Percentiles rank a stretch among this genome's conserved stretches.
phyloP scores from a whole-genome alignment of 2,797 vertebrate species.

The Miichthys miiuy region DNA sequence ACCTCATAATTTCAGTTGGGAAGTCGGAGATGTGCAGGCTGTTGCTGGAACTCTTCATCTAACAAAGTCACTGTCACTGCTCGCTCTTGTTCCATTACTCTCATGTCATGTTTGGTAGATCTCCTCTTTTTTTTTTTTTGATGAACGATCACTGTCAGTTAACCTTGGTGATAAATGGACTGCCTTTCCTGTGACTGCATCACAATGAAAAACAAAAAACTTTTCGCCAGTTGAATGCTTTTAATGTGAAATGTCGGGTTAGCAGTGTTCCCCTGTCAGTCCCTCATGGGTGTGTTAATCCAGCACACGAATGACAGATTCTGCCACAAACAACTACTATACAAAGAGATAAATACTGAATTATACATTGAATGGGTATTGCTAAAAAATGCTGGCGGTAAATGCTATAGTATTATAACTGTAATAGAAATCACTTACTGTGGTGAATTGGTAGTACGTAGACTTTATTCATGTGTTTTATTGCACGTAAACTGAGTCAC shows the following conservation, averaged over 20 bases:
- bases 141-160: too few species aligned
- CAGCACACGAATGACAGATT: not conserved
- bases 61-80: not conserved
- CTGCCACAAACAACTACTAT: not conserved
- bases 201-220: too few species aligned
- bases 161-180: not conserved
- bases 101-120: too few species aligned
- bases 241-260: not conserved
- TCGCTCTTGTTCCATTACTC: not conserved
- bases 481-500: too few species aligned
- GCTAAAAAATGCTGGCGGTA: not conserved
- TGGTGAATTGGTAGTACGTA: not conserved
- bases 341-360: not conserved
- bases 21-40: not conserved
- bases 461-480: too few species aligned
- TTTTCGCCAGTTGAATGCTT: not conserved
- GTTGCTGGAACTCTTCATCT: not conserved
- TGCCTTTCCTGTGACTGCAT: too few species aligned
- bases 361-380: not conserved
- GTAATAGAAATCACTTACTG: too few species aligned
- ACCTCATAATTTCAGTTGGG: not conserved
- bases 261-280: not conserved
- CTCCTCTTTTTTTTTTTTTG: too few species aligned
- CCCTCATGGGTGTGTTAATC: not conserved
- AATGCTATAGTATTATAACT: not conserved